Conservation (phyloP, 1,140 invertebrate species). For the Manduca sexta region DNA sequence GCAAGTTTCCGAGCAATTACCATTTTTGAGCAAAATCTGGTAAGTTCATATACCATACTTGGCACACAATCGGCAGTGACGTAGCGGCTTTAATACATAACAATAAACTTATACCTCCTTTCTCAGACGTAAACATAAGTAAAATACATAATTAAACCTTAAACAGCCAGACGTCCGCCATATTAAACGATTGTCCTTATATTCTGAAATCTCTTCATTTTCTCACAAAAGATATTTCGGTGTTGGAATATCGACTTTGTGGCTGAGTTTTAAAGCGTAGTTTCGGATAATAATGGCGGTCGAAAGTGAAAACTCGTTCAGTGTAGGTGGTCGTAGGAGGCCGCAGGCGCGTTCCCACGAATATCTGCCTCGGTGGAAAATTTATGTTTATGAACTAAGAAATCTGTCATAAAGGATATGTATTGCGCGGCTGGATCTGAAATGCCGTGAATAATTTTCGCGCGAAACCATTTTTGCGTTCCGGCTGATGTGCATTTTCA, state of each 20-base stretch:
- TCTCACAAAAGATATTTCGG: not conserved
- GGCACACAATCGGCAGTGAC: too few relatives aligned
- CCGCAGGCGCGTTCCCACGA: slow-evolving; percentile 62
- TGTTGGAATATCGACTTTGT: slow-evolving; percentile 16
- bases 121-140: slow-evolving; percentile 11
- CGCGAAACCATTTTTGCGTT: slow-evolving; percentile 38
- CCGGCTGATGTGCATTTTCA: slow-evolving; percentile 2
- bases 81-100: too few relatives aligned
- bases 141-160: slow-evolving; percentile 9
- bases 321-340: slow-evolving; percentile 60
- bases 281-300: slow-evolving; percentile 17
- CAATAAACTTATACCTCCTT: too few relatives aligned
- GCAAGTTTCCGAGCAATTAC: too few relatives aligned
- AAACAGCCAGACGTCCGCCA: slow-evolving; percentile 28
- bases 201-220: slow-evolving; percentile 64
- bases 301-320: slow-evolving; percentile 66
- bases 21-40: too few relatives aligned
- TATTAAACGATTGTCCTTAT: slow-evolving; percentile 20
- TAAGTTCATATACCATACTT: too few relatives aligned
- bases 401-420: slow-evolving; percentile 70
- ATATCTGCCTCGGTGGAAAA: slow-evolving; percentile 63
- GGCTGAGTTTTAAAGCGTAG: slow-evolving; percentile 17
- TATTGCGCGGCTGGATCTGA: slow-evolving; percentile 58
- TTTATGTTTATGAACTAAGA: slow-evolving; percentile 70
- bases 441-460: slow-evolving; percentile 69